Conservation (phyloP, 2,113 vertebrate genomes). For the Lagopus muta region DNA sequence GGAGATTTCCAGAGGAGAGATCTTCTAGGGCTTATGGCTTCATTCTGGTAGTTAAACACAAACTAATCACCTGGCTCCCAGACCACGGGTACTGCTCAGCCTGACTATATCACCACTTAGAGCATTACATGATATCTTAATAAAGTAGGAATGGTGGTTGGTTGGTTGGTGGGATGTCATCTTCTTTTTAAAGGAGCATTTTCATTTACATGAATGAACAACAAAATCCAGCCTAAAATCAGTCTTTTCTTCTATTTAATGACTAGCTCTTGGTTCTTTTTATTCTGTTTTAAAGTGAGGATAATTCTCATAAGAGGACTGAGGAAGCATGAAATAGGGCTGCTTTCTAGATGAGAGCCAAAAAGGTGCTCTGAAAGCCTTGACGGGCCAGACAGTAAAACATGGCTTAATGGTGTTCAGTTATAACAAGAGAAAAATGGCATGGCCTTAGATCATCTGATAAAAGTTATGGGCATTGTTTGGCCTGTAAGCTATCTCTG, state of each 20-base stretch:
- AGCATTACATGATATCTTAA: not conserved
- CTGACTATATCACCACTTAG: not conserved
- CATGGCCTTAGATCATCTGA: not conserved
- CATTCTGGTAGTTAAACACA: constrained; percentile 6
- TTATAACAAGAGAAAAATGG: not conserved
- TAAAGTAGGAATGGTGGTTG: not conserved
- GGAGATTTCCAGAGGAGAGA: not conserved
- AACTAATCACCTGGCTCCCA: not conserved
- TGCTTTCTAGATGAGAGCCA: not conserved
- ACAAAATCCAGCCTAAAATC: not conserved
- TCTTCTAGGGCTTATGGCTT: not conserved
- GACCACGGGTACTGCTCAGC: not conserved
- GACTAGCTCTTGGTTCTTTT: not conserved
- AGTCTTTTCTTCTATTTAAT: not conserved
- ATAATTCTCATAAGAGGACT: not conserved
- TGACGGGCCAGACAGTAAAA: not conserved
- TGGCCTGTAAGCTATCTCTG: not conserved
- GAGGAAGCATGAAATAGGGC: not conserved
- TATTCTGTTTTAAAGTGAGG: not conserved
- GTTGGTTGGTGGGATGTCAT: not conserved
- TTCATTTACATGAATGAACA: not conserved
- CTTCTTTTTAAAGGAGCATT: not conserved
- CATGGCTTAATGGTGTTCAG: not conserved
- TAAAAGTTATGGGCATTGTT: not conserved
- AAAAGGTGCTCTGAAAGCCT: not conserved